Evolutionary conservation across 2,113 vertebrate genomes (phyloP).

Genomic region (Dinomys branickii): DNA sequence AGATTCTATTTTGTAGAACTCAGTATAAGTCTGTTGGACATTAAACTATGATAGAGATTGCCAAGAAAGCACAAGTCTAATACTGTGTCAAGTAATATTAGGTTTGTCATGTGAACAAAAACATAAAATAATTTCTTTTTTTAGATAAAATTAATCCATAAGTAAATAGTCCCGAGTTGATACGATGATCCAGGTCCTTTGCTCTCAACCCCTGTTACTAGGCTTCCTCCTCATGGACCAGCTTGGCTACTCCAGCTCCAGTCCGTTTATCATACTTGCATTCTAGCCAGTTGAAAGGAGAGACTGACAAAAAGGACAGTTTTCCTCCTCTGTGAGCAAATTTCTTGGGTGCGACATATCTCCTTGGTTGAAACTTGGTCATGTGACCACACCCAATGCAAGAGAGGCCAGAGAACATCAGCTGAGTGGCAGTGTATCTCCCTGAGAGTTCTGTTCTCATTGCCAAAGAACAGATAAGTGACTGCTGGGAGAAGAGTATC

Average conservation of each 20-base stretch:
- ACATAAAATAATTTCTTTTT: background rate
- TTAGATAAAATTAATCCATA: slow-evolving; percentile 40
- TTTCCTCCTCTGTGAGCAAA: background rate
- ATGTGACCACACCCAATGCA: background rate
- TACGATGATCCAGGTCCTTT: background rate
- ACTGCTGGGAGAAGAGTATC: background rate
- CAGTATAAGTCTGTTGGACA: background rate
- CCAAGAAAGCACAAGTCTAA: slow-evolving; percentile 1
- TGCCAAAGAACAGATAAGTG: background rate
- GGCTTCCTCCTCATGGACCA: background rate
- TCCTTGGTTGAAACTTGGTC: background rate
- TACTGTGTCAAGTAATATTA: background rate
- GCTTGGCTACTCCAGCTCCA: background rate
- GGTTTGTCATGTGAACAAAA: background rate
- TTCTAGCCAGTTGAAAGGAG: background rate
- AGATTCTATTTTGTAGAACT: background rate
- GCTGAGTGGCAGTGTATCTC: background rate
- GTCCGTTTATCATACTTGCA: background rate
- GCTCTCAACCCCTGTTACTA: background rate
- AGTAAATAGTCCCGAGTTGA: background rate
- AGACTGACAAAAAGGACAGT: background rate
- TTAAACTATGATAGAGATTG: slow-evolving; percentile 17
- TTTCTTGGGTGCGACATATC: background rate
- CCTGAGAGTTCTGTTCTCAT: background rate
- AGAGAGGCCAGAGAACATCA: background rate